Percentiles rank a stretch among this genome's conserved stretches.
These are phyloP conservation scores for Ctenodactylus gundi DNA, from an alignment of 2,113 vertebrate genomes.

Conservation along the genomic window DNA sequence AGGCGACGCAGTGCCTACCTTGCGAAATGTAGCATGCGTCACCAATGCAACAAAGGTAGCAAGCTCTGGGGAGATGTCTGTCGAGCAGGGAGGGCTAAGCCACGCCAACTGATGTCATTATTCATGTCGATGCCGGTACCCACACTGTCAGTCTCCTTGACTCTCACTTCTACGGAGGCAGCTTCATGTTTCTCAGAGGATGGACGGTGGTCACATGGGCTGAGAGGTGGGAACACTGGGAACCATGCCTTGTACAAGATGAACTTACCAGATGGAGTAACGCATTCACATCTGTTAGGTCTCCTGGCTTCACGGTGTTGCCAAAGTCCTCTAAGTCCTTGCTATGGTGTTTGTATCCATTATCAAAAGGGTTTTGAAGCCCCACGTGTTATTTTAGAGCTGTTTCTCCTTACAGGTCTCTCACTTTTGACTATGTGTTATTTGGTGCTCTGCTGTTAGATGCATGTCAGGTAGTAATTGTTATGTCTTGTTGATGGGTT, in stretches of 20 bases:
- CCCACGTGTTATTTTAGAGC: neutral
- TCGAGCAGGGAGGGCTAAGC: neutral
- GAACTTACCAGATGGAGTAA: neutral
- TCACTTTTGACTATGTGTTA: neutral
- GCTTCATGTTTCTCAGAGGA: neutral
- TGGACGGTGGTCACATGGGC: neutral
- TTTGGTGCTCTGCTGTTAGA: neutral
- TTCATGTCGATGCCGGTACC: neutral
- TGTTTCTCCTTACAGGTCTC: neutral
- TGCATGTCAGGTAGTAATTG: neutral
- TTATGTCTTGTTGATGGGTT: neutral
- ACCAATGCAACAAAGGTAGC: neutral
- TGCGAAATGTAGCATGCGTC: too few relatives aligned
- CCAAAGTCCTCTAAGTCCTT: neutral
- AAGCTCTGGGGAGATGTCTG: neutral
- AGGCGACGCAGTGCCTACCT: too few relatives aligned
- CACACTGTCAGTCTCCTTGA: neutral
- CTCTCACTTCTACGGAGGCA: neutral
- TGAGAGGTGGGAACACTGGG: neutral
- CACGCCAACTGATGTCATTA: neutral
- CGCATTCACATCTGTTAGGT: neutral
- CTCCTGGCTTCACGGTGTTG: neutral
- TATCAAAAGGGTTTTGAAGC: neutral
- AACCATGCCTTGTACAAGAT: neutral
- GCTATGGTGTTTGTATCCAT: neutral